Evolutionary conservation across 2,888 invertebrate genomes (phyloP), one percentile per base, ranked within the genome.

Genomic region (Drosophila eohydei): DNA sequence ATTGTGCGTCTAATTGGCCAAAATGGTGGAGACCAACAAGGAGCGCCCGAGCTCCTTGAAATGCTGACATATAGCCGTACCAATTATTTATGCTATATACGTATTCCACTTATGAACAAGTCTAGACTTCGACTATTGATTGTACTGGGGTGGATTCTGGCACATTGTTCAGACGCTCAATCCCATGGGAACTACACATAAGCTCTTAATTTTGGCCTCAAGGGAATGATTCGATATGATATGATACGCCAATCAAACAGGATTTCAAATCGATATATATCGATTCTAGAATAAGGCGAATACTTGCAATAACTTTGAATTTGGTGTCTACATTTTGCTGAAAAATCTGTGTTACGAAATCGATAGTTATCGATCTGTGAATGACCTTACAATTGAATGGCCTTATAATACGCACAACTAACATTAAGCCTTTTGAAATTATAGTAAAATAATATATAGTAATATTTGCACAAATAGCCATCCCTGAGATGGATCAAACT

Each of bases 1-100:
- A 86, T 86, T 86, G 86, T 86, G 73, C 74, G 76, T 70, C 84
- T 88, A 88, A 88, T 86, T 88, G 84, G 83, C 83, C 80, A 72
- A 86, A 86, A 69, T 83, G 83, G 62, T 78, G 73, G 78, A 66
- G 65, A 62, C 67, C 67, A 63, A 69, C 62, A 63, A 63, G 57
- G 46, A 66, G 59, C 56, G 48, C 32, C 30, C 9, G 48, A 26
- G 21, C 30, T 64, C n/a, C 66, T 55, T 65, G 34, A 55, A 54
- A 41, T 21, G 40, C 21, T 48, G 54, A 21, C 54, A 40, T 40
- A 46, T 40, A 46, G 48, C 40, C 32, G 16, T 28, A 38, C 40
- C 28, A 40, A 54, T 66, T 66, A 48, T 48, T 46, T 64, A 54
- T 66, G 65, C 54, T 9, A 41, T 30, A 50, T 30, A 30, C 62